A percentile compares a stretch with the other conserved stretches of the same genome.
phyloP scores from a whole-genome alignment of 2,888 invertebrate genomes.

The Scrobipalpa costella region DNA sequence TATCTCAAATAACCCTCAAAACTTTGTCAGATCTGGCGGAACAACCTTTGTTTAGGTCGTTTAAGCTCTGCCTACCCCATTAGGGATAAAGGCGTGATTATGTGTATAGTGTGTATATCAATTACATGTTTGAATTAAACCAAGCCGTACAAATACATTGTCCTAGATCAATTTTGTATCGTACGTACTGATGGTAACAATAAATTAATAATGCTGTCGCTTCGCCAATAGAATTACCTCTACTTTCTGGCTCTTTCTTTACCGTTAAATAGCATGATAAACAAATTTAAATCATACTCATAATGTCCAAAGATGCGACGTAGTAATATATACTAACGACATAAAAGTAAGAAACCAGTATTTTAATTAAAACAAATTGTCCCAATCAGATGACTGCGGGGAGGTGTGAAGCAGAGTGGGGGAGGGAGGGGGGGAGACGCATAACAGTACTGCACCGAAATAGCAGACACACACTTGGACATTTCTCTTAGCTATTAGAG shows the following conservation, averaged over 20 bases:
- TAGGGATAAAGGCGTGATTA: no score
- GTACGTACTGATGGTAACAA: no score
- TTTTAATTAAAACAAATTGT: constrained; percentile 43
- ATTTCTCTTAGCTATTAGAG: constrained; percentile 14
- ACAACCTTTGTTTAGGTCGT: no score
- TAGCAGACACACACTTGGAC: constrained; percentile 23
- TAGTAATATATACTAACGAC: not conserved
- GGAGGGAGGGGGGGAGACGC: not conserved
- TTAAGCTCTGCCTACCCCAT: no score
- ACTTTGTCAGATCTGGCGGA: no score
- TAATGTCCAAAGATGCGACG: constrained; percentile 13
- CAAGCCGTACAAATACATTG: no score
- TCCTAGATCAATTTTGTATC: no score
- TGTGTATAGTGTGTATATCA: no score
- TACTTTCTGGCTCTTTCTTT: not conserved
- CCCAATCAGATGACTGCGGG: constrained; percentile 24
- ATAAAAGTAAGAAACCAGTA: constrained; percentile 18
- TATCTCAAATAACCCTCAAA: no score
- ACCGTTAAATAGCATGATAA: constrained; percentile 10
- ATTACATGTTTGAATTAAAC: no score
- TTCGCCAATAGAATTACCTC: not conserved
- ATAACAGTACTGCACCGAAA: constrained; percentile 30
- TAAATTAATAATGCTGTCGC: no score
- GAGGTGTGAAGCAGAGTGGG: not conserved
- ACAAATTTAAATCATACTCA: constrained; percentile 4